These are phyloP conservation scores for Coryphaenoides rupestris DNA, from an alignment of 2,113 vertebrate species.

Conservation along the genomic window DNA sequence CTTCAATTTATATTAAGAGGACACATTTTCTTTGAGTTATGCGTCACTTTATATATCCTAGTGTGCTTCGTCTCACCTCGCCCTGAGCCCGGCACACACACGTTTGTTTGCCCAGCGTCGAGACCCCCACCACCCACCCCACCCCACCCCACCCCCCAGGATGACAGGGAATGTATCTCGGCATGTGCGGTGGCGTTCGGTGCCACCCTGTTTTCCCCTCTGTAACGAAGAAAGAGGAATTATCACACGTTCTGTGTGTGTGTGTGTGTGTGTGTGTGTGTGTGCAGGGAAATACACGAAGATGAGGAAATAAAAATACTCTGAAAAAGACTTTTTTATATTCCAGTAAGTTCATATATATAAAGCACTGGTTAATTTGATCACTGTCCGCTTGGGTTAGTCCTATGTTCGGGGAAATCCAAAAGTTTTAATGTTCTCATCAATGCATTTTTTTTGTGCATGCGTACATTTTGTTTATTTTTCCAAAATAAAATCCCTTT, in stretches of 20 bases:
- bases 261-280: not conserved
- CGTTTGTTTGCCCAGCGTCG: not conserved
- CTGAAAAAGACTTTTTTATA: not conserved
- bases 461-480: constrained; percentile 35
- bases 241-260: not conserved
- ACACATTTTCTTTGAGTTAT: constrained; percentile 10
- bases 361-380: not conserved
- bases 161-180: constrained; percentile 16
- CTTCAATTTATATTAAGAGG: not conserved
- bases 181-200: constrained; percentile 15
- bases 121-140: too few relatives aligned
- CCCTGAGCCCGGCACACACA: not conserved
- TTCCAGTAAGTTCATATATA: not conserved
- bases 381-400: constrained; percentile 1
- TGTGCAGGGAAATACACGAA: not conserved
- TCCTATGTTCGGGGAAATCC: not conserved
- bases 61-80: constrained; percentile 5
- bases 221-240: not conserved
- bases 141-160: too few relatives aligned
- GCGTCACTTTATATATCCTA: not conserved
- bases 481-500: constrained; percentile 31
- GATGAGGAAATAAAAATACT: not conserved
- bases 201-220: not conserved
- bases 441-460: constrained; percentile 16
- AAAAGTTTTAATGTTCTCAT: constrained; percentile 17